A percentile compares a stretch with the other conserved stretches of the same genome.
These are phyloP conservation scores for Drosophila villosipedis DNA, from an alignment of 2,888 invertebrate genomes.

Conservation along the genomic window DNA sequence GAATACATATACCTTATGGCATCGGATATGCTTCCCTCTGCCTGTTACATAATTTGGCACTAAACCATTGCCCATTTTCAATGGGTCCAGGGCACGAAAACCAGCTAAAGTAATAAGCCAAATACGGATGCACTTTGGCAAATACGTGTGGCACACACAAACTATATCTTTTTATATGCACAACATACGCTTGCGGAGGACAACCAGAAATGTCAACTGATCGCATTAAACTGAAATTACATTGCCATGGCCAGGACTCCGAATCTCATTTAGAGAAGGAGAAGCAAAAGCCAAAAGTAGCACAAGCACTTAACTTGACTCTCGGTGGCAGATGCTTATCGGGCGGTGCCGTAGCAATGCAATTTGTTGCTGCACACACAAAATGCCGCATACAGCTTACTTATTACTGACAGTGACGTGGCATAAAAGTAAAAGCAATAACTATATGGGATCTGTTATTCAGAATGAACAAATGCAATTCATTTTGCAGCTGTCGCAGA, in stretches of 20 bases:
- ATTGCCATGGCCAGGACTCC: slow-evolving; percentile 47
- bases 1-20: neutral
- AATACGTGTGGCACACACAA: slow-evolving; percentile 32
- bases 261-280: slow-evolving; percentile 24
- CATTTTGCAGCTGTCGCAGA: slow-evolving; percentile 33
- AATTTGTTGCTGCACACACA: slow-evolving; percentile 67
- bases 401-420: slow-evolving; percentile 47
- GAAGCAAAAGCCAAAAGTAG: slow-evolving; percentile 1
- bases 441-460: slow-evolving; percentile 49
- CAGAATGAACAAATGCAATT: slow-evolving; percentile 55
- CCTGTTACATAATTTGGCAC: neutral
- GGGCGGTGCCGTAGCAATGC: slow-evolving; percentile 43
- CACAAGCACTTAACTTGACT: slow-evolving; percentile 7
- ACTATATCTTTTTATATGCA: slow-evolving; percentile 25
- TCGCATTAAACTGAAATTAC: slow-evolving; percentile 74
- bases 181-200: slow-evolving; percentile 1
- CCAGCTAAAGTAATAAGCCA: neutral
- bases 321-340: slow-evolving; percentile 55
- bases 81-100: neutral
- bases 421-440: slow-evolving; percentile 34
- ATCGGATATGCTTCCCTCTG: neutral
- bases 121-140: neutral
- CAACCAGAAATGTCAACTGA: slow-evolving; percentile 70
- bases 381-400: slow-evolving; percentile 68
- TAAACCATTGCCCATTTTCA: neutral